Evolutionary conservation across 53 echinoderm and acorn worm species (phyloP).

Genomic region (Holothuria scabra): DNA sequence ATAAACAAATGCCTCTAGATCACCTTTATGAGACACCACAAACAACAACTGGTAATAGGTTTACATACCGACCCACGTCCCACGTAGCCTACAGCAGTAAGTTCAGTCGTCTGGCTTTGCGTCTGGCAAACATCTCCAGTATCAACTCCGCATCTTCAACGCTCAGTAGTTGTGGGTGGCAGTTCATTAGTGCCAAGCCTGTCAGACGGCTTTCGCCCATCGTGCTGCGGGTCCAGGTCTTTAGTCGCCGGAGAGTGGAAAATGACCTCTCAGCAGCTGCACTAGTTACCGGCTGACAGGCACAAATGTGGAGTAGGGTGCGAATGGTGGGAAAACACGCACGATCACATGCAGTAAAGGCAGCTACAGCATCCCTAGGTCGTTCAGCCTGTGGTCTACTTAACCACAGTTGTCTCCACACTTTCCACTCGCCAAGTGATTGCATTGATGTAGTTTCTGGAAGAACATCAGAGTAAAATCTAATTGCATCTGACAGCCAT

Average conservation of each 20-base stretch:
- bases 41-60: no score
- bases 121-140: constrained; percentile 18
- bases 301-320: constrained; percentile 1
- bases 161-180: constrained; percentile 16
- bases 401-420: constrained; percentile 14
- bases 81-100: neutral
- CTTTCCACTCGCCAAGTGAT: constrained; percentile 1
- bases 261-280: neutral
- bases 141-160: constrained; percentile 2
- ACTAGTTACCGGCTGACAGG: constrained; percentile 5
- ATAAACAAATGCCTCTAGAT: no score
- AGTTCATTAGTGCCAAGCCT: constrained; percentile 36
- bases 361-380: constrained; percentile 15
- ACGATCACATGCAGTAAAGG: neutral
- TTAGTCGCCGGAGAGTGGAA: neutral
- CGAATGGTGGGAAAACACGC: neutral
- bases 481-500: constrained; percentile 30
- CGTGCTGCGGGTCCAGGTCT: constrained; percentile 28
- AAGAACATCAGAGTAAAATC: constrained; percentile 13
- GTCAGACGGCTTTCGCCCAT: constrained; percentile 12
- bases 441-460: constrained; percentile 13
- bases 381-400: neutral
- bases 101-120: constrained; percentile 17
- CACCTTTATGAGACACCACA: no score
- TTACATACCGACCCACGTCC: no score